phyloP scores from a whole-genome alignment of 2,888 invertebrate species.

The Hyposoter didymator region DNA sequence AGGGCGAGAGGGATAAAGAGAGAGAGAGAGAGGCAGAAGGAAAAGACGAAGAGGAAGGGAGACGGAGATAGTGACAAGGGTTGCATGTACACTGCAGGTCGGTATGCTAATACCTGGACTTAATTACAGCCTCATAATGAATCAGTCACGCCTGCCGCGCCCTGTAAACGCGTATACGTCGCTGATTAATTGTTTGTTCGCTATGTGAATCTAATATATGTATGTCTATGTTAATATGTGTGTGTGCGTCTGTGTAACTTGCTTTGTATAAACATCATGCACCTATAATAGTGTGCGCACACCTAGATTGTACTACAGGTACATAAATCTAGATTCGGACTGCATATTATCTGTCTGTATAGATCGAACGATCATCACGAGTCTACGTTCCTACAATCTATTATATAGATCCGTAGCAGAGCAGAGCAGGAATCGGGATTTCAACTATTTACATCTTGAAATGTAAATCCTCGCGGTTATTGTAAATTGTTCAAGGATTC shows the following conservation, averaged over 20 bases:
- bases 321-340: neutral
- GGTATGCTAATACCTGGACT: slow-evolving; percentile 80
- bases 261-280: slow-evolving; percentile 3
- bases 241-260: neutral
- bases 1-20: neutral
- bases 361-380: slow-evolving; percentile 13
- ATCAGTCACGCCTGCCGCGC: slow-evolving; percentile 78
- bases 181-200: slow-evolving; percentile 78
- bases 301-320: neutral
- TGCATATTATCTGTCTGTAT: slow-evolving; percentile 18
- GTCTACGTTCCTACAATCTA: neutral
- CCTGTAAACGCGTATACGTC: slow-evolving; percentile 70
- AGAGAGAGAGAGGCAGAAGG: slow-evolving; percentile 17
- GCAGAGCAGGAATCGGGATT: neutral
- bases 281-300: neutral
- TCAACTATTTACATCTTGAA: neutral
- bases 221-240: slow-evolving; percentile 15
- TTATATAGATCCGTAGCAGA: slow-evolving; percentile 16
- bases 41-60: neutral
- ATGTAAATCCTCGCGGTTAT: neutral
- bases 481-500: neutral
- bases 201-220: slow-evolving; percentile 26
- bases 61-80: slow-evolving; percentile 55
- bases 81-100: slow-evolving; percentile 51
- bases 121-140: slow-evolving; percentile 81